Evolutionary conservation across 2,113 vertebrate species (phyloP).

Genomic region (Ploceus nigricollis): DNA sequence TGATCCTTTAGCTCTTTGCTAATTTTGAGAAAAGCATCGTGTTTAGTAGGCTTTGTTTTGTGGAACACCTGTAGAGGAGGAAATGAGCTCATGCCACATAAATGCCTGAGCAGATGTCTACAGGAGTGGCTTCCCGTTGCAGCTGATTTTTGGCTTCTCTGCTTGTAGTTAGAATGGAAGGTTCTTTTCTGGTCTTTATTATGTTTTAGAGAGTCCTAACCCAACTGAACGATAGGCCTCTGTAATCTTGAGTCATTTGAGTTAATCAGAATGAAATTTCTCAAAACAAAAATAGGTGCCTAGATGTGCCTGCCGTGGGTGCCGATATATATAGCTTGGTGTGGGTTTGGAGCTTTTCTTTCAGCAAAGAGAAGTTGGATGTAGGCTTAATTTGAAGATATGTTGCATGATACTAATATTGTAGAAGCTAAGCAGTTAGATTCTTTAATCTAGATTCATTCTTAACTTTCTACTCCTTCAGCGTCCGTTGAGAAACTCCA

Average conservation of each 20-base stretch:
- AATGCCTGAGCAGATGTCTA: not conserved
- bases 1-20: not conserved
- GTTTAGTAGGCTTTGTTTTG: not conserved
- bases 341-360: not conserved
- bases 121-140: conserved; percentile 20
- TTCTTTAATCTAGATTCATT: not conserved
- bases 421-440: not conserved
- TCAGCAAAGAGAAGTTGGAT: not conserved
- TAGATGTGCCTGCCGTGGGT: not conserved
- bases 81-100: conserved; percentile 22
- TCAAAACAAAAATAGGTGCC: not conserved
- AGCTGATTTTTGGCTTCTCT: conserved; percentile 15
- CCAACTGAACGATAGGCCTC: not conserved
- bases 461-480: not conserved
- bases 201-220: not conserved
- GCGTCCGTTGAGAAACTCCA: not conserved
- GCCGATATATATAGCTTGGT: not conserved
- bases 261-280: not conserved
- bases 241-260: not conserved
- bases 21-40: not conserved
- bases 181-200: not conserved
- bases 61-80: conserved; percentile 18
- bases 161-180: not conserved
- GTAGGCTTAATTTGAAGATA: not conserved
- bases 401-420: not conserved